Percentiles rank a stretch among this genome's conserved stretches.
Conservation (phyloP, 2,113 vertebrate genomes). For the Lipophrys pholis region DNA sequence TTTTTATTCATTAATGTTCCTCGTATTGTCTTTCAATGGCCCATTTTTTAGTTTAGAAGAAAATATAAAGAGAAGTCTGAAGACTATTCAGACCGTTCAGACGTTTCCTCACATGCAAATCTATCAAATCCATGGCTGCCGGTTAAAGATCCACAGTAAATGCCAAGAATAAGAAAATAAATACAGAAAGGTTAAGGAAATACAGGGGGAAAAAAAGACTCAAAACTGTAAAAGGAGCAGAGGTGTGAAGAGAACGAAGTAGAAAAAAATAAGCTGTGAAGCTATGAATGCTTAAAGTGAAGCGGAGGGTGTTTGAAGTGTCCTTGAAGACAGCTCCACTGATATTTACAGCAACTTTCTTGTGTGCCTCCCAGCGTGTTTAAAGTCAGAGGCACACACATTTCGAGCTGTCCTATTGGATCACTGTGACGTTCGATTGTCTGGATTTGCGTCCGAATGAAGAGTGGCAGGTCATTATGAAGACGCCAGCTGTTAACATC, state of each 20-base stretch:
- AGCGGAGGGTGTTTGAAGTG: not conserved
- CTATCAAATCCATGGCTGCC: not conserved
- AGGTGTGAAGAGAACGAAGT: not conserved
- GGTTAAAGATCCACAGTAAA: not conserved
- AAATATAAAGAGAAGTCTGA: not conserved
- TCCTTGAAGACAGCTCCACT: slow-evolving; percentile 19
- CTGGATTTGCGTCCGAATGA: slow-evolving; percentile 26
- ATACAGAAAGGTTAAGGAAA: not conserved
- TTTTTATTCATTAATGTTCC: no score
- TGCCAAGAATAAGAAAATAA: not conserved
- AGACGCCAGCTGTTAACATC: slow-evolving; percentile 25
- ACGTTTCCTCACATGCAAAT: not conserved
- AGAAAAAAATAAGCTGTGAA: no score
- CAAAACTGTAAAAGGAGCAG: slow-evolving; percentile 14
- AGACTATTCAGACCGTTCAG: not conserved
- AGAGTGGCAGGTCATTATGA: slow-evolving; percentile 33
- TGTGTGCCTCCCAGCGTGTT: slow-evolving; percentile 7
- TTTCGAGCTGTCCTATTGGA: slow-evolving; percentile 9
- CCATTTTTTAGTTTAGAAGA: no score
- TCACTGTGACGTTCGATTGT: not conserved
- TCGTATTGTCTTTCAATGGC: no score
- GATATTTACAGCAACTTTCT: slow-evolving; percentile 14
- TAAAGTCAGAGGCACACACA: slow-evolving; percentile 13
- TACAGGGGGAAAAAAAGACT: not conserved
- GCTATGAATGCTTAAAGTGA: no score